Conservation (phyloP, 2,113 vertebrate genomes). For the Sminthopsis crassicaudata region DNA sequence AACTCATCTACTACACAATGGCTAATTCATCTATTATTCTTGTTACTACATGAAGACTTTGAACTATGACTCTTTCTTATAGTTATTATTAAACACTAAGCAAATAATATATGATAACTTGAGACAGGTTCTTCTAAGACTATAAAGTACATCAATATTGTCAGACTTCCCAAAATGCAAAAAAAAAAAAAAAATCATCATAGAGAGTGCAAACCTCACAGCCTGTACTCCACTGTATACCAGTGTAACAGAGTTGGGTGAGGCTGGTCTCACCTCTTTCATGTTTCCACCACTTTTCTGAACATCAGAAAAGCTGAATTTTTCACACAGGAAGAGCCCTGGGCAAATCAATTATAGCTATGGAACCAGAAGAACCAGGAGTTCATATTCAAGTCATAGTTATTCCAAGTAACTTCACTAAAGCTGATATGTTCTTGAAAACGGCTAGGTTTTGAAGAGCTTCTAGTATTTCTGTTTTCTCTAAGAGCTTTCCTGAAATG, state of each 20-base stretch:
- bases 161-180: not conserved
- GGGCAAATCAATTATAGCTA: not conserved
- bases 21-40: too few species aligned
- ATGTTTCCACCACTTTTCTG: not conserved
- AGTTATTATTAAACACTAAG: too few species aligned
- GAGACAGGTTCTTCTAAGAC: not conserved
- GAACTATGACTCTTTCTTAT: too few species aligned
- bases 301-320: not conserved
- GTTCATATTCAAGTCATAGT: not conserved
- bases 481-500: not conserved
- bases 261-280: not conserved
- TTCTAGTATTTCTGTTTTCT: not conserved
- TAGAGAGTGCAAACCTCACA: not conserved
- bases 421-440: not conserved
- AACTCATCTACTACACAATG: not conserved
- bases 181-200: not conserved
- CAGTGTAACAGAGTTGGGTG: not conserved
- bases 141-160: not conserved
- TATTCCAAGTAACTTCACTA: not conserved
- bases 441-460: not conserved
- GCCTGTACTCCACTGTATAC: not conserved
- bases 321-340: not conserved
- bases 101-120: too few species aligned
- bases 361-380: not conserved
- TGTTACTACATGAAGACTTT: too few species aligned